Percentiles rank a stretch among this genome's conserved stretches.
Conservation (phyloP, 2,888 invertebrate genomes). For the Eurois occulta region DNA sequence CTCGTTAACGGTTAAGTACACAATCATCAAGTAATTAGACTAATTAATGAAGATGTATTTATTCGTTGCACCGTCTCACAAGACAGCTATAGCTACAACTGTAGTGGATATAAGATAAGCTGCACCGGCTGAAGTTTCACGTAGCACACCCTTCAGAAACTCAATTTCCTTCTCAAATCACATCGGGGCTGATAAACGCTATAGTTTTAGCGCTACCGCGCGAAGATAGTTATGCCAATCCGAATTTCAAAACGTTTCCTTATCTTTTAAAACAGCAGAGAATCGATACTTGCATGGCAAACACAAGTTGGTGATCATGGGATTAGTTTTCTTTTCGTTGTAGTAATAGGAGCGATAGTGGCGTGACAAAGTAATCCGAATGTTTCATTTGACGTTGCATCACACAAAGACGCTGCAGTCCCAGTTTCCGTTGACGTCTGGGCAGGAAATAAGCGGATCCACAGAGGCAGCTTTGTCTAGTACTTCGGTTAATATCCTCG, state of each 20-base stretch:
- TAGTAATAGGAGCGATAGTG: conserved; percentile 53
- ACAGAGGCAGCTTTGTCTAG: conserved; percentile 81
- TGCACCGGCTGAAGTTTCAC: conserved; percentile 35
- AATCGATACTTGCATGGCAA: conserved; percentile 53
- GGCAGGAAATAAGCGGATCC: conserved; percentile 86
- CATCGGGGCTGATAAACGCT: conserved; percentile 61
- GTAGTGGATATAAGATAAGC: conserved; percentile 26
- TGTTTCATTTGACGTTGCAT: conserved; percentile 67
- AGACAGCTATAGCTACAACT: conserved; percentile 13
- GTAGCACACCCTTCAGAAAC: conserved; percentile 68
- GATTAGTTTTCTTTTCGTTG: conserved; percentile 45
- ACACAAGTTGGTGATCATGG: conserved; percentile 42
- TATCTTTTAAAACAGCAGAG: conserved; percentile 60
- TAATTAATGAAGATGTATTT: conserved; percentile 53
- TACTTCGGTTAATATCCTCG: conserved; percentile 66
- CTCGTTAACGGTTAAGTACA: conserved; percentile 45
- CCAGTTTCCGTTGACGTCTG: conserved; percentile 84
- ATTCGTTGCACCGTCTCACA: conserved; percentile 29
- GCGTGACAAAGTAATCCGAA: conserved; percentile 50
- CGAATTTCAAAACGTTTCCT: conserved; percentile 61
- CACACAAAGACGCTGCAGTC: conserved; percentile 74
- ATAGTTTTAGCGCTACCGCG: conserved; percentile 55
- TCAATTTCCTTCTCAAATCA: conserved; percentile 78
- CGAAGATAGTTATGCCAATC: conserved; percentile 60
- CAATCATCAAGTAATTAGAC: conserved; percentile 52